Evolutionary conservation across 2,797 vertebrate species (phyloP), one percentile per base, ranked within the genome.

Genomic region (Hippoglossus hippoglossus): DNA sequence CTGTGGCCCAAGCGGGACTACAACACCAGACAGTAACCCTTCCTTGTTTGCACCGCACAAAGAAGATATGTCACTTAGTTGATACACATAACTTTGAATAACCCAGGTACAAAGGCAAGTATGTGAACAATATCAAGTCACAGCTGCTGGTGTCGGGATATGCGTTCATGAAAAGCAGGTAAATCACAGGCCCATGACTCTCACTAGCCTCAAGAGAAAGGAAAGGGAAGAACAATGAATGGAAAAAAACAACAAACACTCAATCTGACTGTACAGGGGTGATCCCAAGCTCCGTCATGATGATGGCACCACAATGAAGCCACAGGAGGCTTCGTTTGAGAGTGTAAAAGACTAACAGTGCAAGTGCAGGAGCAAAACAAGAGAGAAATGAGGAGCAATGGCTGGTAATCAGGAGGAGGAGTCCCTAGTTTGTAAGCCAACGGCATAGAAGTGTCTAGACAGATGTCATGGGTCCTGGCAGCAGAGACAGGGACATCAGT

Each of bases 391-490:
- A 59, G 52, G 75, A 52, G 47, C 26, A 28, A 64, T 57, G 60
- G 46, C 49, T 74, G 57, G 67, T 67, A 76, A 77, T 69, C 25
- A 61, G 57, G 41, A 52, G 25, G 18, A 31, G 69, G 54, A 26
- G 74, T 67, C 65, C 63, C 63, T 79, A 51, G 75, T 76, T 71
- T 73, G 73, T 63, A 63, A 60, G 64, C 54, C 64, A 82, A 53
- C 21, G 49, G 72, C 74, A 73, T 61, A 67, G 58, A 78, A 63
- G 46, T 13, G 64, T 84, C 72, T 66, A 74, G 83, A 88, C 77
- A 71, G 80, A 84, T 84, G 81, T 80, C 85, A 82, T 56, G 64
- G 71, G 81, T 84, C 58, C 71, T 79, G 75, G 77, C 75, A 80
- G 69, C 19, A 59, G 72, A 73, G 74, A 67, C 63, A 34, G 66